Conservation (phyloP, 2,113 vertebrate genomes). For the Pachycephala philippinensis region DNA sequence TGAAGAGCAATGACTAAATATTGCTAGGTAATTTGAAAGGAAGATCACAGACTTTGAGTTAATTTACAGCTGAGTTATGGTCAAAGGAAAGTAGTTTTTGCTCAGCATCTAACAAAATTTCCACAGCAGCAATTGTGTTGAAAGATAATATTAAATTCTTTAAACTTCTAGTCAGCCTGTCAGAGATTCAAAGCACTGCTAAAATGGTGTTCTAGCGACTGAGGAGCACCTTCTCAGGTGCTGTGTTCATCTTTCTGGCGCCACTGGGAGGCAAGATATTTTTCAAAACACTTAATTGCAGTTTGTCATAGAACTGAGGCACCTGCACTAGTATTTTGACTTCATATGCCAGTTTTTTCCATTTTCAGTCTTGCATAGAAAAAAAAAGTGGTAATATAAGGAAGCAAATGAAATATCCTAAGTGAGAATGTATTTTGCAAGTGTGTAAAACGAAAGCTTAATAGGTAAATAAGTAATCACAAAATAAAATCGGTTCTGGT, state of each 20-base stretch:
- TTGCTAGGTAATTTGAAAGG: neutral
- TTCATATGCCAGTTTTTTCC: neutral
- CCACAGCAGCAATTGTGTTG: neutral
- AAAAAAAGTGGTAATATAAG: neutral
- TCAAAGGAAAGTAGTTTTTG: neutral
- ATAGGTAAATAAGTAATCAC: neutral
- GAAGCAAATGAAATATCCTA: neutral
- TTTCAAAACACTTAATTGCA: neutral
- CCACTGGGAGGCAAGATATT: rapidly evolving
- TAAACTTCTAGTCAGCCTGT: neutral
- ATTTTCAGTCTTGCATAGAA: neutral
- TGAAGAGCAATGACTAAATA: neutral
- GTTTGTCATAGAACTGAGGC: neutral
- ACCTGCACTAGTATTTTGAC: neutral
- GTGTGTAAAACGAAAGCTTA: neutral
- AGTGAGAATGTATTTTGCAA: neutral
- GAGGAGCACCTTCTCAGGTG: neutral
- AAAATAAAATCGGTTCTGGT: neutral
- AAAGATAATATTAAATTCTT: neutral
- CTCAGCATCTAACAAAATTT: neutral
- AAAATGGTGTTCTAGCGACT: neutral
- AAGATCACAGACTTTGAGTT: neutral
- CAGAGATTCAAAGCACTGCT: neutral
- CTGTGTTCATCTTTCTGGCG: neutral
- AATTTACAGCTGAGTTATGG: neutral